phyloP scores from a whole-genome alignment of 2,797 vertebrate genomes.

The Chelon auratus region DNA sequence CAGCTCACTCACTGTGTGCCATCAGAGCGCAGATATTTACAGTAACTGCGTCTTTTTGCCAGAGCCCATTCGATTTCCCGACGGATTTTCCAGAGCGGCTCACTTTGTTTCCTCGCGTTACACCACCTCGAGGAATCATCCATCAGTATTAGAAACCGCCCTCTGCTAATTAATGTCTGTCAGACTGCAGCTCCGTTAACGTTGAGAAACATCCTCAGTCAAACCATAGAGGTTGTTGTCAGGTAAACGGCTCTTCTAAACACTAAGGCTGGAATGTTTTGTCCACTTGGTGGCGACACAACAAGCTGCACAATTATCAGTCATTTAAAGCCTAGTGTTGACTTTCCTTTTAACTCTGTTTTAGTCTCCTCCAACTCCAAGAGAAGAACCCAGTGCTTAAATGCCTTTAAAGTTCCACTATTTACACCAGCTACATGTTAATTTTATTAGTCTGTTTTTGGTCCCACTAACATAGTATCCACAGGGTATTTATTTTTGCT shows the following conservation, averaged over 20 bases:
- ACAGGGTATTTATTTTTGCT: too few species aligned
- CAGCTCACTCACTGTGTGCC: not conserved
- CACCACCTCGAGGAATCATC: constrained; percentile 15
- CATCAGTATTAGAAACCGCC: constrained; percentile 24
- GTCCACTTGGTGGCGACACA: not conserved
- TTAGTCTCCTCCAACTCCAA: too few species aligned
- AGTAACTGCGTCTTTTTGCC: constrained; percentile 30
- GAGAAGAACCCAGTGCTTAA: too few species aligned
- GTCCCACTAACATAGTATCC: too few species aligned
- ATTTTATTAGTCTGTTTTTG: too few species aligned
- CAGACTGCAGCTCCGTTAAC: constrained; percentile 14
- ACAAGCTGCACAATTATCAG: not conserved
- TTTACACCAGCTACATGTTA: too few species aligned
- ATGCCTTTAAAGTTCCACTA: too few species aligned
- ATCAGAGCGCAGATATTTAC: constrained; percentile 30
- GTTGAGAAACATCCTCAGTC: constrained; percentile 8
- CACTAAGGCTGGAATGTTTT: not conserved
- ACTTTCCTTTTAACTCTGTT: too few species aligned
- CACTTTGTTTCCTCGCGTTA: constrained; percentile 27
- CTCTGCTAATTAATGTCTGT: constrained; percentile 21
- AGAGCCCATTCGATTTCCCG: constrained; percentile 44
- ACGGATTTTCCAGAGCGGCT: constrained; percentile 16
- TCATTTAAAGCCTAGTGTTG: too few species aligned
- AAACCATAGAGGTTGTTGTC: constrained; percentile 7
- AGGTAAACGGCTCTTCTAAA: constrained; percentile 9